These are phyloP conservation scores for Octodon degus DNA, from an alignment of 2,113 vertebrate species.

Conservation along the genomic window DNA sequence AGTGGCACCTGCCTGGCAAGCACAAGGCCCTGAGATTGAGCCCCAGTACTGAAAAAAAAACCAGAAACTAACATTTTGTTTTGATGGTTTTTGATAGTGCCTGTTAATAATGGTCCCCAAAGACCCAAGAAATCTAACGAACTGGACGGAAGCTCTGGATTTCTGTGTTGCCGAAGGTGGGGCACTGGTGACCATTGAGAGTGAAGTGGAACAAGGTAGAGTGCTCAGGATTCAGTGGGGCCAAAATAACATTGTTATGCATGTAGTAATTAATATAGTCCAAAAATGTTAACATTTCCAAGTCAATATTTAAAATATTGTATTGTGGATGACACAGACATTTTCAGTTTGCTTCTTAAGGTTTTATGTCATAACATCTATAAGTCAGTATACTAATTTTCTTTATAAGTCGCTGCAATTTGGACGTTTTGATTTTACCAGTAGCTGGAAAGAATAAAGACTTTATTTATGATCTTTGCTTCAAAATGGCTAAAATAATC, in stretches of 20 bases:
- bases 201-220: conserved; percentile 95
- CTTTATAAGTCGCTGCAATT: neutral
- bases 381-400: conserved; percentile 25
- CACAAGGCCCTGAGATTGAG: no score
- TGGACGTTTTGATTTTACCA: neutral
- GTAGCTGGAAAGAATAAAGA: neutral
- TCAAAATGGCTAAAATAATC: conserved; percentile 55
- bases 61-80: neutral
- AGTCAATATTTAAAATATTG: neutral
- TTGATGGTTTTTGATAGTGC: conserved; percentile 87
- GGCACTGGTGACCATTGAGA: conserved; percentile 90
- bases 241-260: conserved; percentile 16
- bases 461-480: conserved; percentile 21
- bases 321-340: neutral
- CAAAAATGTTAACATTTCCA: conserved; percentile 21
- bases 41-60: no score
- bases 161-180: conserved; percentile 89
- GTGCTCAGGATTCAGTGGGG: neutral
- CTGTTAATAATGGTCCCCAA: conserved; percentile 91
- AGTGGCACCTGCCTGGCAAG: no score
- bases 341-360: neutral
- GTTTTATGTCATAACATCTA: neutral
- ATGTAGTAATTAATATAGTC: conserved; percentile 9
- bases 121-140: conserved; percentile 86
- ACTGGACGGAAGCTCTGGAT: conserved; percentile 90